phyloP scores from a whole-genome alignment of 2,797 vertebrate genomes.

The Fringilla coelebs region DNA sequence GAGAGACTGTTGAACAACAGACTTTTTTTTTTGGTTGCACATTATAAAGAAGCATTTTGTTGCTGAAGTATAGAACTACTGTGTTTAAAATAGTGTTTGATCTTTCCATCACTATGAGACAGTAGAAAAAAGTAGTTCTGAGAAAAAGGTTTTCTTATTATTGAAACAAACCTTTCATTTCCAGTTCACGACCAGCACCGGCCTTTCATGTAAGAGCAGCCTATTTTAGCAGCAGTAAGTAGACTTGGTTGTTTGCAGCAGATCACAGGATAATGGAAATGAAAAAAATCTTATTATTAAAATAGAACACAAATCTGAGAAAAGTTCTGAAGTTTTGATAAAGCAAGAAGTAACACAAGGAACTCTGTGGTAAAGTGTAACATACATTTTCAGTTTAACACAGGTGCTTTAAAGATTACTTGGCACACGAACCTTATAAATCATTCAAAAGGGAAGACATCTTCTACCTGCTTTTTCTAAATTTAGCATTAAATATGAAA shows the following conservation, averaged over 20 bases:
- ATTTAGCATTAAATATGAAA: not conserved
- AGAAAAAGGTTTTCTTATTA: conserved; percentile 61
- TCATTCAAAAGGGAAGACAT: not conserved
- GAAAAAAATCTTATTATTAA: not conserved
- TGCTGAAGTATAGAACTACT: conserved; percentile 29
- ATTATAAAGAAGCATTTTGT: conserved; percentile 46
- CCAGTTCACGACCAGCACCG: conserved; percentile 23
- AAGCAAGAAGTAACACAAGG: not conserved
- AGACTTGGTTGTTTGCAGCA: not conserved
- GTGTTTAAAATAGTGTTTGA: conserved; percentile 54
- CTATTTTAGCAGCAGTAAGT: conserved; percentile 11
- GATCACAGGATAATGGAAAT: conserved; percentile 37
- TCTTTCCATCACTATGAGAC: conserved; percentile 56
- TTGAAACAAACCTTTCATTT: conserved; percentile 40
- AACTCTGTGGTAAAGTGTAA: not conserved
- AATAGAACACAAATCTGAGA: not conserved
- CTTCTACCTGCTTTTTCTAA: not conserved
- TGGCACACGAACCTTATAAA: not conserved
- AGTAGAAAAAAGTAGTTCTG: conserved; percentile 17
- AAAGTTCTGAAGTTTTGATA: not conserved
- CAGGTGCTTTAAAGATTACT: not conserved
- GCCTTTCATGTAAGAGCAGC: conserved; percentile 47
- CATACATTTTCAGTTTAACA: not conserved
- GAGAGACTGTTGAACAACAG: conserved; percentile 22
- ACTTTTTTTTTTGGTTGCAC: not conserved